Evolutionary conservation across 2,797 vertebrate genomes (phyloP).

Genomic region (Artibeus jamaicensis): DNA sequence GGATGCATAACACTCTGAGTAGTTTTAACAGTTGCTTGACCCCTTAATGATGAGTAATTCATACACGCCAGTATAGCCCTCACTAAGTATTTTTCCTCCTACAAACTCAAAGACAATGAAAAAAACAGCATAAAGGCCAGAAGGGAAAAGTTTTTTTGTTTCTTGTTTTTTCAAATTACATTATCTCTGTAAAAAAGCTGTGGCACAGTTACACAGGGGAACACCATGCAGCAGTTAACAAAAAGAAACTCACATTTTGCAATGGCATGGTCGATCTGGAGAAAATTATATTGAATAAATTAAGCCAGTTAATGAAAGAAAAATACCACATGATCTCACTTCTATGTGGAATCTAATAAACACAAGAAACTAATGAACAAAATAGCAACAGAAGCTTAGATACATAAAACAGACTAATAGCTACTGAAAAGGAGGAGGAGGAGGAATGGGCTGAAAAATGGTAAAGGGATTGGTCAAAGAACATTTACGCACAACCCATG

Average conservation of each 20-base stretch:
- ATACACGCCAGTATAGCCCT: slow-evolving; percentile 61
- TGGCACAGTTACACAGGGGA: not conserved
- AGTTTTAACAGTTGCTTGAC: slow-evolving; percentile 49
- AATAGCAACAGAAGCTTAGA: not conserved
- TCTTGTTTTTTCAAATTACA: not conserved
- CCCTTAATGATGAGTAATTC: slow-evolving; percentile 74
- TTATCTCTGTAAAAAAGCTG: not conserved
- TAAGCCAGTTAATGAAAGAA: not conserved
- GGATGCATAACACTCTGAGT: not conserved
- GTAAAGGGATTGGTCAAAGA: not conserved
- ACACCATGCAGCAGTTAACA: not conserved
- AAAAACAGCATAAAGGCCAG: slow-evolving; percentile 54
- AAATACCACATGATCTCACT: not conserved
- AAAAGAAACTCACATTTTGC: not conserved
- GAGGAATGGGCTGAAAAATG: not conserved
- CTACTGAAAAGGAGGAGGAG: not conserved
- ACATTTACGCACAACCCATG: not conserved
- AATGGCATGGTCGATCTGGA: not conserved
- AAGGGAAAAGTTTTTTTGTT: not conserved
- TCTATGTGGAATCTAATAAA: not conserved
- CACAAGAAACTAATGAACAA: not conserved
- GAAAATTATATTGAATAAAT: not conserved
- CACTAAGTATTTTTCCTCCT: not conserved
- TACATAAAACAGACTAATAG: not conserved
- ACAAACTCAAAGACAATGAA: slow-evolving; percentile 62